phyloP scores from a whole-genome alignment of 2,888 invertebrate species.

The Cristatella mucedo region DNA sequence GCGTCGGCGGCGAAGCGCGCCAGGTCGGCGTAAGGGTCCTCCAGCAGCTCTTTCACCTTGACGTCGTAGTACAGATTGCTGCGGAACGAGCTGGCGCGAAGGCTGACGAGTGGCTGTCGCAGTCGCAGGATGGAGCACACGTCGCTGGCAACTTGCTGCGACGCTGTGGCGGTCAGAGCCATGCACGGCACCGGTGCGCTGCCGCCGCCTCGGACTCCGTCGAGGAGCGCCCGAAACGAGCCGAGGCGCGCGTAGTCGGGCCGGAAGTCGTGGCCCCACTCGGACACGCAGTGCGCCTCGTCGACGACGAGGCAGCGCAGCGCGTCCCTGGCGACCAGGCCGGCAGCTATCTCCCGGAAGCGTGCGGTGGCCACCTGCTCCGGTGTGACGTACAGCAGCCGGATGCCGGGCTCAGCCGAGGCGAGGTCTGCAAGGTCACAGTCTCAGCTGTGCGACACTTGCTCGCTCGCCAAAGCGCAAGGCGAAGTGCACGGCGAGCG shows the following conservation, averaged over 20 bases:
- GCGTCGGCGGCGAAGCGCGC: constrained; percentile 30
- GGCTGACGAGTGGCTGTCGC: neutral
- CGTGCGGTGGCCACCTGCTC: constrained; percentile 70
- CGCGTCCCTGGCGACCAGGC: constrained; percentile 56
- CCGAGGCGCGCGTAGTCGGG: constrained; percentile 73
- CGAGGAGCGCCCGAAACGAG: constrained; percentile 44
- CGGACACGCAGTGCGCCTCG: constrained; percentile 63
- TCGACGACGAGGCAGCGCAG: constrained; percentile 82
- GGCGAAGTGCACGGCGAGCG: too few relatives aligned
- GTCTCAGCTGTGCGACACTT: too few relatives aligned
- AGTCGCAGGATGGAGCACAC: constrained; percentile 6
- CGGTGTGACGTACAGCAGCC: constrained; percentile 84
- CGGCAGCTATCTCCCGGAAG: constrained; percentile 44
- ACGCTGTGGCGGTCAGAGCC: constrained; percentile 89
- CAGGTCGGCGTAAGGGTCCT: constrained; percentile 65
- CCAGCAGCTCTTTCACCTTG: constrained; percentile 61
- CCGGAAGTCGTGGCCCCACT: constrained; percentile 94
- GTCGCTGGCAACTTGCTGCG: constrained; percentile 21
- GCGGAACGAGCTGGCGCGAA: neutral
- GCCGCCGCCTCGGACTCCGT: too few relatives aligned
- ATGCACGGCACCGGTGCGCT: constrained; percentile 61
- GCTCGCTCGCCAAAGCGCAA: too few relatives aligned
- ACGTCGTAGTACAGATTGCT: constrained; percentile 88
- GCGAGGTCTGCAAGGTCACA: constrained; percentile 55
- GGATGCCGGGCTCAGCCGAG: constrained; percentile 55